phyloP scores from a whole-genome alignment of 2,888 invertebrate genomes.

The Matsumyia berberina region DNA sequence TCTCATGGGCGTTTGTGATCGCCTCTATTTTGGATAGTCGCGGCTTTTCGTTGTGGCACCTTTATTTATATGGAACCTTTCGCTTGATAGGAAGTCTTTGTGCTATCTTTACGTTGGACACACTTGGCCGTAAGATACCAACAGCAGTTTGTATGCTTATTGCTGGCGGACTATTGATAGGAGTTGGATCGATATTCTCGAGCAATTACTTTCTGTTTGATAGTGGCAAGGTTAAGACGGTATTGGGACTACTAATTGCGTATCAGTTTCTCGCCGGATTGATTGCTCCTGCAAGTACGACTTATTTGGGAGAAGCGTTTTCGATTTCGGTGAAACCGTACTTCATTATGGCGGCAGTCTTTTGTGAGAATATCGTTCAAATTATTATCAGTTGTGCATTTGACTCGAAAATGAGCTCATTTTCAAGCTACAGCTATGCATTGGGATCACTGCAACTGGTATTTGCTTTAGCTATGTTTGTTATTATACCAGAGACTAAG shows the following conservation, averaged over 20 bases:
- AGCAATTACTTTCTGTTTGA: slow-evolving; percentile 3
- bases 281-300: slow-evolving; percentile 77
- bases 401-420: neutral
- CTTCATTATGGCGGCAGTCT: slow-evolving; percentile 78
- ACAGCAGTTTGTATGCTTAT: slow-evolving; percentile 77
- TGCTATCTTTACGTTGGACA: slow-evolving; percentile 77
- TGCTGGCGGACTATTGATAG: slow-evolving; percentile 77
- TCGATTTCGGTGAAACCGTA: slow-evolving; percentile 79
- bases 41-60: slow-evolving; percentile 12
- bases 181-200: slow-evolving; percentile 77
- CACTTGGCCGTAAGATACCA: slow-evolving; percentile 78
- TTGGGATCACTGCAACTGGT: slow-evolving; percentile 73
- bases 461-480: slow-evolving; percentile 76
- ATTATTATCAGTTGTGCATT: slow-evolving; percentile 29
- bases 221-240: slow-evolving; percentile 51
- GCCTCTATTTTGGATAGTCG: neutral
- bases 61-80: slow-evolving; percentile 62
- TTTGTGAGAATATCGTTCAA: slow-evolving; percentile 79
- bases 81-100: slow-evolving; percentile 77
- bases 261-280: slow-evolving; percentile 80
- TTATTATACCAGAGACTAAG: slow-evolving; percentile 80
- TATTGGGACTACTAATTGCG: slow-evolving; percentile 57
- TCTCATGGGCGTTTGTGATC: slow-evolving; percentile 49
- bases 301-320: slow-evolving; percentile 81
- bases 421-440: slow-evolving; percentile 76